Base-by-base conservation (phyloP, 2,797 vertebrate species). In the Moxostoma hubbsi region DNA sequence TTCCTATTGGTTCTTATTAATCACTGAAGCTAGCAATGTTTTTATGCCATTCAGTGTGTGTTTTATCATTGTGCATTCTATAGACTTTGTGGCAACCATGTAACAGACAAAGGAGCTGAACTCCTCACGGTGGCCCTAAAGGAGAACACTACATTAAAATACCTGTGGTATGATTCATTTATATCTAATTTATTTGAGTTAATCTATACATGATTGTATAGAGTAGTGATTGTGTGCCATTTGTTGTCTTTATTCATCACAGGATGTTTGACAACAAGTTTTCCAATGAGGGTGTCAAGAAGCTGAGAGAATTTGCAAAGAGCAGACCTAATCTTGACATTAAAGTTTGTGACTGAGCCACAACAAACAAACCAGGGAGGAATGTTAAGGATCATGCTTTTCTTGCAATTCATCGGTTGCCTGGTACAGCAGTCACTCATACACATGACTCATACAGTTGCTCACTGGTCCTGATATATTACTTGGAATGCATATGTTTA, bases 191-290 rank as follows among this genome's bases (percentile, higher is more conserved):
- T 57, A 58, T 6, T 65, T 36, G 4, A 16, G 11, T 5, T 10
- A 36, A 36, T 47, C 57, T 51, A 0, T 12, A 18, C 9, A 4
- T 45, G 15, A 36, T 59, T 66, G 45, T 9, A 47, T 66, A 50
- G n/a, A 16, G 12, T 6, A 10, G 3, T 36, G 36, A 36, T 36
- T 36, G 36, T 36, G 16, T 51, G 6, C 2, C 15, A 5, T 49
- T 9, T 73, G 67, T 73, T 71, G 5, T 51, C 10, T 80, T 63
- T 68, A 8, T 55, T 51, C 58, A 49, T 69, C 62, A 9, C 67
- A 88, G 87, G 87, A 15, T 88, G 75, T 86, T 84, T 77, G 87
- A 88, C 81, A 88, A 88, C 85, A 88, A 87, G 73, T 50, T 88
- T 13, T 84, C 87, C 7, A 88, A 83, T 70, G 82, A 84, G 4